Base-by-base conservation (phyloP, 2,888 invertebrate species). In the Stictocephala bisonia region DNA sequence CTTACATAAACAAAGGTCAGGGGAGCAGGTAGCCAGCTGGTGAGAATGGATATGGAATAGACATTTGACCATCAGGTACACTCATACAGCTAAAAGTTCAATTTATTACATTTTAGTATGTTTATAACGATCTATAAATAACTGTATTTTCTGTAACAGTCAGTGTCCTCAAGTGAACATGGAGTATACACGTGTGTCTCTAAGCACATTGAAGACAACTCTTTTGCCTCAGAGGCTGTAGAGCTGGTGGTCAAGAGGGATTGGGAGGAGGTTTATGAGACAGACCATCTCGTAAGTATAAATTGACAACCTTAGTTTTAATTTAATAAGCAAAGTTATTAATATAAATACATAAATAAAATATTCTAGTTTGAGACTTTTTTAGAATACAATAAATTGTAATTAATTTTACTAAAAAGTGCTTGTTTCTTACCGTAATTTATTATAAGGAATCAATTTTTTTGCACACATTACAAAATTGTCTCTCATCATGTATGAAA, bases 141-240 rank as follows among this genome's bases (percentile, higher is more conserved):
- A 15, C 7, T 6, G 3, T 18, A 51, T 44, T 22, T 70, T 72
- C 75, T 50, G 73, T 80, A 79, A 64, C 82, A 90, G 90, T 86
- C 86, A 80, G 89, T 90, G 7, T 87, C 88, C 13, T 85, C 87
- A 6, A 83, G 85, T 70, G 90, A 91, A 80, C 86, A 89, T 72
- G 91, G 91, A 1, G 85, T 86, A 75, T 91, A 91, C 82, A 88
- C 87, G 80, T 91, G 91, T 79, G 82, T 90, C 72, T 90, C 91
- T 3, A 87, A 85, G 80, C 87, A 88, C 58, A 81, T 90, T 56
- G 84, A 87, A 22, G 86, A 87, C 72, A 85, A 89, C 15, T 72
- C 77, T n/a, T 56, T 75, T 26, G 67, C 71, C 35, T 75, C 75
- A 26, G 86, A 88, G 48, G 85, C 87, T 74, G 87, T 90, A 26